A percentile compares a stretch with the other conserved stretches of the same genome.
Evolutionary conservation across 2,888 invertebrate genomes (phyloP).

Genomic region (Seira ritae): DNA sequence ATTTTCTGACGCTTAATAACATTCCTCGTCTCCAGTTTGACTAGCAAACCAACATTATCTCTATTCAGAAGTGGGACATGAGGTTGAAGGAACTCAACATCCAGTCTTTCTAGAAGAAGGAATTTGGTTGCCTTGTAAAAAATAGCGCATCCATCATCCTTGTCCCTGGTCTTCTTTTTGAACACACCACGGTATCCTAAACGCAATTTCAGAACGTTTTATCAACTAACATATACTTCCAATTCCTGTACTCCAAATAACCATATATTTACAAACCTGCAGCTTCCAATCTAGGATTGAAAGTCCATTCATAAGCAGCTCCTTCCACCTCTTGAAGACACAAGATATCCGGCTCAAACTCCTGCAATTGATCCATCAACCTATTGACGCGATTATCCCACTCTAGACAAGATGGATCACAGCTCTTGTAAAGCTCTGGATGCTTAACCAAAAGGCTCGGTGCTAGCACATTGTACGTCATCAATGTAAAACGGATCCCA

Average conservation of each 20-base stretch:
- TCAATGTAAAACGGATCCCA: conserved; percentile 79
- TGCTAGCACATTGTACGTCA: conserved; percentile 93
- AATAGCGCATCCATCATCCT: conserved; percentile 93
- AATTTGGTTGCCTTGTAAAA: conserved; percentile 85
- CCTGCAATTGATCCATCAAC: conserved; percentile 80
- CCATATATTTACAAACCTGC: conserved; percentile 76
- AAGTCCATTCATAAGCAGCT: conserved; percentile 82
- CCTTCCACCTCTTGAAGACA: conserved; percentile 94
- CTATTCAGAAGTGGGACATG: conserved; percentile 84
- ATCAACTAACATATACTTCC: no score
- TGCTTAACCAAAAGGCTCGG: conserved; percentile 88
- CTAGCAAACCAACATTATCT: conserved; percentile 91
- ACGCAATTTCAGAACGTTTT: background rate
- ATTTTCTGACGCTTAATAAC: conserved; percentile 78
- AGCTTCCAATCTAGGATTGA: conserved; percentile 76
- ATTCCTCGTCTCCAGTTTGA: conserved; percentile 81
- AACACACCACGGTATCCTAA: conserved; percentile 85
- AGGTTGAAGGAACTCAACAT: conserved; percentile 83
- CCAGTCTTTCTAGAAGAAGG: conserved; percentile 80
- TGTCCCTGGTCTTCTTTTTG: conserved; percentile 88
- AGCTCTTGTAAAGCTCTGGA: conserved; percentile 82
- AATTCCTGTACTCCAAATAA: no score
- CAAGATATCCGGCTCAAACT: conserved; percentile 81
- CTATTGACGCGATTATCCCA: conserved; percentile 84
- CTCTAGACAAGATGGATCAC: conserved; percentile 79